Evolutionary conservation across 2,113 vertebrate genomes (phyloP), one percentile per base, ranked within the genome.

Genomic region (Neomonachus schauinslandi): DNA sequence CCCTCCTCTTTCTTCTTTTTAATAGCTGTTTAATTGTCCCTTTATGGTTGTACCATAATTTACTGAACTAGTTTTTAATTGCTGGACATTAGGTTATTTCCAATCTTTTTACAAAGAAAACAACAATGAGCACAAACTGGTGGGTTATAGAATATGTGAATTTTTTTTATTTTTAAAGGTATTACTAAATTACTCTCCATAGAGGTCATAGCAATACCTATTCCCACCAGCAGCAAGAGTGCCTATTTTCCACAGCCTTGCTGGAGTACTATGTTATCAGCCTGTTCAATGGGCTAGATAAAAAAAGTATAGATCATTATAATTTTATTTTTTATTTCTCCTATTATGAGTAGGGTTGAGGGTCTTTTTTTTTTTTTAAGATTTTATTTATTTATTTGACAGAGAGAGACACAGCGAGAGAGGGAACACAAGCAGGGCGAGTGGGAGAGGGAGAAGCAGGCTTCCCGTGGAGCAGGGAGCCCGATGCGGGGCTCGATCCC

Each of bases 21-120:
- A 96, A 93, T 81, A 63, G 46, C 49, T 94, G 26, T 11, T 85
- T 72, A 83, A 42, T 42, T 86, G 14, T 61, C 28, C 33, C 10
- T n/a, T 86, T 86, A 65, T 28, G 16, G 2, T 33, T 72, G 2
- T 67, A 63, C 13, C n/a, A 69, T 83, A 46, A 71, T 59, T 96
- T 94, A 72, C 65, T 90, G 33, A 92, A 36, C 21, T n/a, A 4
- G 16, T 67, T 53, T 69, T 28, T 91, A 79, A 59, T 2, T 77
- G 33, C 74, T 51, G 42, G 79, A 4, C 13, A 18, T 49, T 76
- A 82, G 39, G 89, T 42, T 90, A 49, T 67, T 92, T 94, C 33
- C 55, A 80, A 39, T 61, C 28, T 65, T 94, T 83, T 79, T 51
- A 91, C 7, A n/a, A 89, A 77, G 15, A 67, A 91, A 94, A 93